Evolutionary conservation across 2,113 vertebrate genomes (phyloP), one percentile per base, ranked within the genome.

Genomic region (Illadopsis cleaveri): DNA sequence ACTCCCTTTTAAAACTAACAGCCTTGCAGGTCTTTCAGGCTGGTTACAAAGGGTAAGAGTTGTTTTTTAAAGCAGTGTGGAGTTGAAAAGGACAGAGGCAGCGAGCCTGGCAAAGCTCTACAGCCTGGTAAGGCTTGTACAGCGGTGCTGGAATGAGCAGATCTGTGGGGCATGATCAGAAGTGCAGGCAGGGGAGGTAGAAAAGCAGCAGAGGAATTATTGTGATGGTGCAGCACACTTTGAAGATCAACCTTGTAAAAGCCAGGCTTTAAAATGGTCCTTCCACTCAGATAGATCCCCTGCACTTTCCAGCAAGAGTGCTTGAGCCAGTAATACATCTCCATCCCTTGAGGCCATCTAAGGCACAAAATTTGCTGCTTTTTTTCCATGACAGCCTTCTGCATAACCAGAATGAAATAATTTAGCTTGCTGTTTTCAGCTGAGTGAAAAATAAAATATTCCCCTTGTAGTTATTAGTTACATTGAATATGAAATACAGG

Each of bases 61-160:
- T 53, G 30, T 60, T 84, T 78, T 60, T 45, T 53, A 48, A 53
- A 90, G 54, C 40, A 33, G 50, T 1, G 0, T 61, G 47, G 45
- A 62, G 61, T 12, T 53, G 15, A 58, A 82, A 82, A 78, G 33
- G 38, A 45, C 0, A 2, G 70, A 61, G 44, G 31, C 73, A 82
- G 65, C 0, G 0, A 83, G 40, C 10, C 51, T 48, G 37, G 48
- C 1, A 5, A 66, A 48, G 65, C 12, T 23, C 23, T 23, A 27
- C 21, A 10, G 54, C 16, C 15, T 68, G 53, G 31, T 15, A 62
- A 45, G 60, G 50, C 10, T 56, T 12, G 4, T 40, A 25, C 38
- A 61, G 38, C 12, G 9, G 27, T 2, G 4, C 10, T 35, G 13
- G 23, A 38, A 57, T 25, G 19, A 61, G 30, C 42, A 64, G 40